These are phyloP conservation scores for Actinemys pallida DNA, from an alignment of 2,113 vertebrate species.

Conservation along the genomic window DNA sequence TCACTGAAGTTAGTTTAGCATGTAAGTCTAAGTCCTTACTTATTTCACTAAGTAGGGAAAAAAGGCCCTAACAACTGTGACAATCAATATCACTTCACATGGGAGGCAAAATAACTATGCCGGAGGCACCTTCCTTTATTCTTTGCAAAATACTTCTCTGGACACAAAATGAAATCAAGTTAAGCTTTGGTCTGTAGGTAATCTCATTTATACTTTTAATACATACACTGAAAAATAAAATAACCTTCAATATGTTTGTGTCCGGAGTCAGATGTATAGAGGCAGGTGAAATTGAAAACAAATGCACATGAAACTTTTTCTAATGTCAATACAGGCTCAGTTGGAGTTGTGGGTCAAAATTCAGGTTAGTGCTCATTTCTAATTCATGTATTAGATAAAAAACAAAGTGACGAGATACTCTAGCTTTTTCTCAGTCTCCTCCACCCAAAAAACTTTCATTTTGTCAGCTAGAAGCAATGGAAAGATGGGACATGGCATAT, in stretches of 20 bases:
- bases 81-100: background rate
- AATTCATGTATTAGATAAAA: background rate
- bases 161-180: background rate
- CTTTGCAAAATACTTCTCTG: background rate
- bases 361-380: background rate
- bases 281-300: background rate
- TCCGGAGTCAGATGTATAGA: background rate
- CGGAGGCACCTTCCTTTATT: background rate
- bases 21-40: background rate
- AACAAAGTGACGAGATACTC: background rate
- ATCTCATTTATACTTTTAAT: background rate
- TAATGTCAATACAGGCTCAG: background rate
- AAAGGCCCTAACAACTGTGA: background rate
- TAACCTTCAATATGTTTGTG: background rate
- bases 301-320: background rate
- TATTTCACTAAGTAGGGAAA: background rate
- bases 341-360: background rate
- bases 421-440: background rate
- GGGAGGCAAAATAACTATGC: background rate
- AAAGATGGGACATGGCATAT: conserved; percentile 15
- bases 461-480: background rate
- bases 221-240: background rate
- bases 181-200: background rate
- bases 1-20: conserved; percentile 51
- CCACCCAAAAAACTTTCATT: background rate